Evolutionary conservation across 1,140 invertebrate genomes (phyloP), one percentile per base, ranked within the genome.

Genomic region (Brachionus manjavacas): DNA sequence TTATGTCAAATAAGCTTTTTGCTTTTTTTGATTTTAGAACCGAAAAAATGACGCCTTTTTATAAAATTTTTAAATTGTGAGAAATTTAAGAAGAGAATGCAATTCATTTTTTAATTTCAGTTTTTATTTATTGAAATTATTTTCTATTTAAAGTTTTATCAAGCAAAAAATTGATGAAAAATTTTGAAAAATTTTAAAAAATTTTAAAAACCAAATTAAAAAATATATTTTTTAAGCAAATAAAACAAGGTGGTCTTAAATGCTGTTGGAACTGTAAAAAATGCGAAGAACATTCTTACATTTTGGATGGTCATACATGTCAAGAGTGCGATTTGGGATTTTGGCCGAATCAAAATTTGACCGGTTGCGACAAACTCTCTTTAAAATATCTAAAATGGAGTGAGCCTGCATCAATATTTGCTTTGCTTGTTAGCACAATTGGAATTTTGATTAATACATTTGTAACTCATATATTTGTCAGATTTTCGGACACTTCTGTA

Each of bases 201-300:
- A 9, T 35, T 68, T n/a, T 35, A 35, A 8, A 14, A 68, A 11
- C 25, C 2, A 35, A 49, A 46, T 16, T 49, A 31, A 12, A 49
- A 84, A 86, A 46, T 46, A 46, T 0, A 46, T 70, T 86, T 79
- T 88, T 90, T 39, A 87, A 93, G 92, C 92, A 92, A 87, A 91
- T 92, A 81, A 91, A 92, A 87, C 91, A 91, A 64, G 92, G 91
- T 49, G 92, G 91, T 11, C 91, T 92, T 83, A 89, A 90, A 60
- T 94, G 93, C 87, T 94, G 93, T 87, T 94, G 93, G 93, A 91
- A 91, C 4, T 94, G 94, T 87, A 91, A 92, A 2, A 87, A 90
- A 7, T 94, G 93, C 88, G 90, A 91, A 55, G 88, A 91, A 43
- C 90, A 93, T 85, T 91, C 93, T 86, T 92, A 92, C 79, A 88